Base-by-base conservation (phyloP, 2,113 vertebrate genomes). In the Oplegnathus fasciatus region DNA sequence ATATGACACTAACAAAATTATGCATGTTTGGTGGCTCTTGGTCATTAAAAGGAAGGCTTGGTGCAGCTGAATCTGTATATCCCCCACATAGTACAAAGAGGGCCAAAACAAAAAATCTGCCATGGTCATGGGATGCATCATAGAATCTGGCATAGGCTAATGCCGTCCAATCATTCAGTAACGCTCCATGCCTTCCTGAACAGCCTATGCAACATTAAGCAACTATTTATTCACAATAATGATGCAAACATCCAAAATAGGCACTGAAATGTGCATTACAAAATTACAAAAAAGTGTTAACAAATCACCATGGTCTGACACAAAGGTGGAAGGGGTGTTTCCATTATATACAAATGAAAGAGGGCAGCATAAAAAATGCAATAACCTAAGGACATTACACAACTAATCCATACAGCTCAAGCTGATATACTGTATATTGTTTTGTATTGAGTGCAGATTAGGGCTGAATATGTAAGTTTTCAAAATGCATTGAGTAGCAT, bases 191-290 rank as follows among this genome's bases (percentile, higher is more conserved):
- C 28, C 42, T 54, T 79, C 34, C 62, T 60, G 18, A 73, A 60
- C 67, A 69, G 72, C 24, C 26, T 28, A 5, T 62, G 74, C 74
- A 67, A 40, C 34, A 65, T 81, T 42, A 37, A 57, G 40, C 46
- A 72, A 55, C 58, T 60, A 26, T 73, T 80, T 75, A 57, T 55
- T 75, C 42, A 66, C 9, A 73, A 44, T 44, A 42, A 60, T 83
- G 83, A 81, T 62, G 79, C 77, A 86, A 70, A 83, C 83, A 69
- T 57, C 20, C 65, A 64, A 48, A 83, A 85, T 44, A 60, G 18
- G 30, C 17, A 18, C 40, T 48, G 2, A 48, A 72, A 68, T 50
- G 79, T 71, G 66, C 65, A 44, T 57, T 48, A 54, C 8, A 18
- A 44, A 58, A 75, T 78, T 50, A 52, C n/a, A 58, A 61, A 20